These are phyloP conservation scores for Drosophila willistoni DNA, from an alignment of 1,140 invertebrate genomes.

Conservation along the genomic window DNA sequence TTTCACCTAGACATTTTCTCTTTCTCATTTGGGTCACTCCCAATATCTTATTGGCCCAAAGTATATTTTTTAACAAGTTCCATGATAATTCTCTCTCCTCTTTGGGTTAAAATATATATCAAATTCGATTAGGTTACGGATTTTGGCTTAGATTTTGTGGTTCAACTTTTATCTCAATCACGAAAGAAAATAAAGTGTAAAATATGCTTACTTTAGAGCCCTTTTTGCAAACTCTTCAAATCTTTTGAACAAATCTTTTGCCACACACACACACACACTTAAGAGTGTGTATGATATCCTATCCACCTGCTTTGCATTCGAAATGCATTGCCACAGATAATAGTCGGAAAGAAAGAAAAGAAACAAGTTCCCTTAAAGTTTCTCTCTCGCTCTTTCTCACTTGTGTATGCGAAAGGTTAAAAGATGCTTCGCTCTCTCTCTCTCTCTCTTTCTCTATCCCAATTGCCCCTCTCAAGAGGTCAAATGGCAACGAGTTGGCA, in stretches of 20 bases:
- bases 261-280: slow-evolving; percentile 5
- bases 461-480: slow-evolving; percentile 22
- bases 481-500: slow-evolving; percentile 51
- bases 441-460: not conserved
- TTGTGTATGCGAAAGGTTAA: not conserved
- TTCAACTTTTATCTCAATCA: not conserved
- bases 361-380: slow-evolving; percentile 38
- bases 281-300: slow-evolving; percentile 17
- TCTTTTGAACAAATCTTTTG: not conserved
- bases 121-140: not conserved
- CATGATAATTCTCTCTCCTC: too few species aligned
- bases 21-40: too few species aligned
- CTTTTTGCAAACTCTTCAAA: not conserved
- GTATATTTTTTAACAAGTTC: too few species aligned
- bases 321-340: slow-evolving; percentile 21
- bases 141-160: not conserved
- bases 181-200: not conserved
- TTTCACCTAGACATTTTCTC: too few species aligned
- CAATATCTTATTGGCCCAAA: too few species aligned
- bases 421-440: not conserved
- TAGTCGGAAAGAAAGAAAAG: slow-evolving; percentile 10
- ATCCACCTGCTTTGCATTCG: slow-evolving; percentile 22
- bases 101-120: not conserved
- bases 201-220: not conserved
- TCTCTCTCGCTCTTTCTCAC: not conserved